A percentile compares a stretch with the other conserved stretches of the same genome.
Conservation (phyloP, 2,888 invertebrate species). For the Augiades crinisus region DNA sequence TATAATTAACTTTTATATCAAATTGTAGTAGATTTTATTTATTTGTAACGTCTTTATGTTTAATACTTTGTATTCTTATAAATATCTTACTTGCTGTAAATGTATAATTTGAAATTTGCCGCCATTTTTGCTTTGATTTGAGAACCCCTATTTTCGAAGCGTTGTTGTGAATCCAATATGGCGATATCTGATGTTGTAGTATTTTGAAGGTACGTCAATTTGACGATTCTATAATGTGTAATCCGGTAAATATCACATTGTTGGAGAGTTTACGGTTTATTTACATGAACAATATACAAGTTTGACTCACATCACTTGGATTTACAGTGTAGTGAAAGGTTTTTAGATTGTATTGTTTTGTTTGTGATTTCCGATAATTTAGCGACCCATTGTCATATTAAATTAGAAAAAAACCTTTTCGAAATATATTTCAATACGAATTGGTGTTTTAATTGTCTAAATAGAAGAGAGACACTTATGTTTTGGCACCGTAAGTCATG, state of each 20-base stretch:
- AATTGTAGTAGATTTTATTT: too few species aligned
- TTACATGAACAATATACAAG: slow-evolving; percentile 40
- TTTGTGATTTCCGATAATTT: slow-evolving; percentile 77
- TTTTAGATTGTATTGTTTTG: slow-evolving; percentile 77
- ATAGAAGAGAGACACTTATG: slow-evolving; percentile 31
- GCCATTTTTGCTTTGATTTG: slow-evolving; percentile 57
- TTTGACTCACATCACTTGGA: slow-evolving; percentile 38
- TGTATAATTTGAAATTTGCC: slow-evolving; percentile 50
- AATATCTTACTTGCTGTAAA: background rate
- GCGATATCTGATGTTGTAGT: slow-evolving; percentile 82
- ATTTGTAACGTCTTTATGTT: background rate
- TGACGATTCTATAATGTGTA: slow-evolving; percentile 77
- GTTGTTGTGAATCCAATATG: slow-evolving; percentile 88
- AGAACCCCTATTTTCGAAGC: slow-evolving; percentile 82
- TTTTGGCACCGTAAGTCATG: slow-evolving; percentile 40
- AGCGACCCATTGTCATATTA: slow-evolving; percentile 60
- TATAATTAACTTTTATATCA: too few species aligned
- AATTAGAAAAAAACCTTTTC: slow-evolving; percentile 32
- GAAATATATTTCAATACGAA: slow-evolving; percentile 38
- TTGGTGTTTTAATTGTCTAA: slow-evolving; percentile 36
- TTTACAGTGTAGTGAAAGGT: slow-evolving; percentile 60
- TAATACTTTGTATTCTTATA: background rate
- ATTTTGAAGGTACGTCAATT: slow-evolving; percentile 81
- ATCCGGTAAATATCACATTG: slow-evolving; percentile 68
- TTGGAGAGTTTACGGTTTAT: slow-evolving; percentile 46